Evolutionary conservation across 2,888 invertebrate genomes (phyloP).

Genomic region (Drosophila recens): DNA sequence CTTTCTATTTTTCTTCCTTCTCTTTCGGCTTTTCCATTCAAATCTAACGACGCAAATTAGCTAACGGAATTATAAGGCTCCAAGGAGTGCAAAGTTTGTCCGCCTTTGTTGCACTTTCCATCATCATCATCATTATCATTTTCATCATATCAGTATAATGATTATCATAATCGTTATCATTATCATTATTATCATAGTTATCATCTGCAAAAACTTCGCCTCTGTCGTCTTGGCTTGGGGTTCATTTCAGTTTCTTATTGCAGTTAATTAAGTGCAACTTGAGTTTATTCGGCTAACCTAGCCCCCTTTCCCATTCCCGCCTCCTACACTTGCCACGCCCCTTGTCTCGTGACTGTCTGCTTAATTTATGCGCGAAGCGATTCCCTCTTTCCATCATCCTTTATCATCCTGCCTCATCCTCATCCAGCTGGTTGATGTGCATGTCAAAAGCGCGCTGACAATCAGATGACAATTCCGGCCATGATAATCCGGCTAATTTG

Average conservation of each 20-base stretch:
- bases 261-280: conserved; percentile 79
- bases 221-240: conserved; percentile 37
- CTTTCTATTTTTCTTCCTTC: background rate
- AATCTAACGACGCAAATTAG: conserved; percentile 68
- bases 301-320: background rate
- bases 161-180: conserved; percentile 20
- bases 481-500: conserved; percentile 53
- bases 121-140: conserved; percentile 35
- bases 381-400: conserved; percentile 5
- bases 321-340: background rate
- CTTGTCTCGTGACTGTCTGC: conserved; percentile 7
- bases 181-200: conserved; percentile 15
- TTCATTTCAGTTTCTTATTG: conserved; percentile 78
- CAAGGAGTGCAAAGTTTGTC: conserved; percentile 50
- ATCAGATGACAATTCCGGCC: conserved; percentile 56
- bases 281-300: conserved; percentile 39
- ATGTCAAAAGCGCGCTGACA: conserved; percentile 71
- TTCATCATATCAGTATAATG: conserved; percentile 1
- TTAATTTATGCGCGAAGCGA: conserved; percentile 58
- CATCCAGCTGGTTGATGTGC: conserved; percentile 37
- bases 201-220: conserved; percentile 35
- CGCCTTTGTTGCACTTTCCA: conserved; percentile 47
- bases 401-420: background rate
- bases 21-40: conserved; percentile 16
- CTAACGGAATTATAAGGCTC: conserved; percentile 62